A percentile compares a stretch with the other conserved stretches of the same genome.
These are phyloP conservation scores for Lophius piscatorius DNA, from an alignment of 2,113 vertebrate genomes.

Conservation along the genomic window DNA sequence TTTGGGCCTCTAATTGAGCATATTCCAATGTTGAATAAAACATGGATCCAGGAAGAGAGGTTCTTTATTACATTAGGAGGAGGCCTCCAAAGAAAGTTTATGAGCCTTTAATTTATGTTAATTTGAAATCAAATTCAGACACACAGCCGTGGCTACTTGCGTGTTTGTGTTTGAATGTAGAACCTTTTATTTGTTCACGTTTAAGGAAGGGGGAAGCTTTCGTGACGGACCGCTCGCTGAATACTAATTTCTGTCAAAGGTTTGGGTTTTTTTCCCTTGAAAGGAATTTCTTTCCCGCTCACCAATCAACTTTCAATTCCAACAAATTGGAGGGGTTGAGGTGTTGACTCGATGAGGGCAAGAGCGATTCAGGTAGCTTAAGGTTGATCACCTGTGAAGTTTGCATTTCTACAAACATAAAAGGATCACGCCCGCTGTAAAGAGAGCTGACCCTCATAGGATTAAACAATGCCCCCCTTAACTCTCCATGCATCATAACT, in stretches of 20 bases:
- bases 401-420: constrained; percentile 9
- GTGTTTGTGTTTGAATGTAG: constrained; percentile 10
- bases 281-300: background rate
- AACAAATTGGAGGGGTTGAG: constrained; percentile 8
- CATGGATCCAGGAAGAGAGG: constrained; percentile 59
- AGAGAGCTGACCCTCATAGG: background rate
- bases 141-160: background rate
- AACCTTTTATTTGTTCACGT: background rate
- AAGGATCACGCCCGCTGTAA: constrained; percentile 9
- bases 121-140: constrained; percentile 56
- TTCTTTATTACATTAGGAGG: constrained; percentile 58
- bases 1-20: constrained; percentile 72
- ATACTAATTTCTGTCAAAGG: background rate
- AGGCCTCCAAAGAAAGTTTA: constrained; percentile 69
- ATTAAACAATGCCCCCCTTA: constrained; percentile 5
- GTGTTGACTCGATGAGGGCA: background rate
- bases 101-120: constrained; percentile 67
- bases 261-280: background rate
- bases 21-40: constrained; percentile 73
- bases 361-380: constrained; percentile 6
- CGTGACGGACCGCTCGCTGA: constrained; percentile 9
- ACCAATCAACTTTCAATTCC: constrained; percentile 4
- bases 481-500: background rate
- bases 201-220: background rate
- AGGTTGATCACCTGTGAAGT: constrained; percentile 13